Evolutionary conservation across 1,140 invertebrate species (phyloP).

Genomic region (Chironomus striatipennis): DNA sequence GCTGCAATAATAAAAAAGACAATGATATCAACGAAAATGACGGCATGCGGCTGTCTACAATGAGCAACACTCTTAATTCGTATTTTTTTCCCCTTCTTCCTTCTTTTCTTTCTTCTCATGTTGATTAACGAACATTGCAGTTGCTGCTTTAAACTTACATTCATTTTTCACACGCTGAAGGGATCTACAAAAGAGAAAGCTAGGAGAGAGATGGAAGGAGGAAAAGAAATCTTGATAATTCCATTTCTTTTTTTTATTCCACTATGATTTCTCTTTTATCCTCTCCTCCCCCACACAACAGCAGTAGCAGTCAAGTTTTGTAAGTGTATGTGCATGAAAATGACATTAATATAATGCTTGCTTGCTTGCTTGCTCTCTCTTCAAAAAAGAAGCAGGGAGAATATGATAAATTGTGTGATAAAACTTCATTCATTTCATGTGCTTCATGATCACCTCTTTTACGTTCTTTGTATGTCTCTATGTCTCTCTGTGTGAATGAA

Average conservation of each 20-base stretch:
- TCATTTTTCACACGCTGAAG: not conserved
- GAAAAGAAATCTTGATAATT: slow-evolving; percentile 4
- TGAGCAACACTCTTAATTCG: no score
- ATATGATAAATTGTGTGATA: not conserved
- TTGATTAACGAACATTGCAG: slow-evolving; percentile 15
- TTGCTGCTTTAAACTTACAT: not conserved
- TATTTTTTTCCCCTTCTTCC: no score
- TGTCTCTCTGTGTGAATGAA: no score
- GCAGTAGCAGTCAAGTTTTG: no score
- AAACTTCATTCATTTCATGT: not conserved
- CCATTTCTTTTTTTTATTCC: not conserved
- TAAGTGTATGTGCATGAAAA: not conserved
- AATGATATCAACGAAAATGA: not conserved
- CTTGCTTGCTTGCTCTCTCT: not conserved
- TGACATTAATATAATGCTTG: slow-evolving; percentile 6
- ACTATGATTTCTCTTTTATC: not conserved
- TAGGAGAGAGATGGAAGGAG: no score
- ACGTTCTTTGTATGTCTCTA: no score
- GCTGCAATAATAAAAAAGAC: not conserved
- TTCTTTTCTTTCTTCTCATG: not conserved
- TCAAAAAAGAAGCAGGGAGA: not conserved
- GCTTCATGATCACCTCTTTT: no score
- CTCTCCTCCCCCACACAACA: no score
- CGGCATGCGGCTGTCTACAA: not conserved
- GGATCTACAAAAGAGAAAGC: not conserved